Base-by-base conservation (phyloP, 1,140 invertebrate genomes). In the Pseudoatta argentina region DNA sequence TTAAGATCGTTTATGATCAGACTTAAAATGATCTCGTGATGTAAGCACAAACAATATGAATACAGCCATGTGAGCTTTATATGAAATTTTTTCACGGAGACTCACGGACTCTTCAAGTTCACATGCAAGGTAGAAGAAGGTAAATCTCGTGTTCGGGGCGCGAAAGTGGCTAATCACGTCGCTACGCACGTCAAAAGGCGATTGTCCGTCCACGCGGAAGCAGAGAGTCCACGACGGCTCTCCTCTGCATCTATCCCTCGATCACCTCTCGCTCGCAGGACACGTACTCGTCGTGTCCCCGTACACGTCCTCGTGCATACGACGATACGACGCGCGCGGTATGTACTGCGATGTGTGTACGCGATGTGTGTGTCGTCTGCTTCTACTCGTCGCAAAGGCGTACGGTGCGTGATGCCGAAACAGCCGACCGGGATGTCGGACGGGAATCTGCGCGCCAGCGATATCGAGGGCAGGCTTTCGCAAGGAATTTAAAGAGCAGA, bases 231-330 rank as follows among this genome's bases (percentile, higher is more conserved):
- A 72, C 85, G 55, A 72, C 86, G 55, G 82, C 81, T 79, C 79
- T 83, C 87, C 79, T 83, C 87, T 88, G 88, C 88, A 89, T 92
- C 88, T 91, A 92, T 92, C 91, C 92, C 89, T 92, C 85, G 87
- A 88, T 89, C 87, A 86, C 87, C 86, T 92, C 91, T 92, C 89
- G 83, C 89, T 91, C 90, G 83, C 90, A 89, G 88, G 66, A 91
- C 92, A 93, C 93, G 93, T 93, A 93, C 88, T 75, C 83, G 69
- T 72, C 87, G 87, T 93, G 92, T 93, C 93, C 92, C 86, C 91
- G 83, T 93, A 93, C 92, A 93, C 91, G 92, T 93, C 85, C 88
- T 90, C 77, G 14, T 39, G 79, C 73, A 39, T 82, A 69, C 79
- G 79, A 44, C 55, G 61, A 39, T 73, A 69, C 79, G 79, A 44